Evolutionary conservation across 2,888 invertebrate species (phyloP), one percentile per base, ranked within the genome.

Genomic region (Ornithoptera priamus): DNA sequence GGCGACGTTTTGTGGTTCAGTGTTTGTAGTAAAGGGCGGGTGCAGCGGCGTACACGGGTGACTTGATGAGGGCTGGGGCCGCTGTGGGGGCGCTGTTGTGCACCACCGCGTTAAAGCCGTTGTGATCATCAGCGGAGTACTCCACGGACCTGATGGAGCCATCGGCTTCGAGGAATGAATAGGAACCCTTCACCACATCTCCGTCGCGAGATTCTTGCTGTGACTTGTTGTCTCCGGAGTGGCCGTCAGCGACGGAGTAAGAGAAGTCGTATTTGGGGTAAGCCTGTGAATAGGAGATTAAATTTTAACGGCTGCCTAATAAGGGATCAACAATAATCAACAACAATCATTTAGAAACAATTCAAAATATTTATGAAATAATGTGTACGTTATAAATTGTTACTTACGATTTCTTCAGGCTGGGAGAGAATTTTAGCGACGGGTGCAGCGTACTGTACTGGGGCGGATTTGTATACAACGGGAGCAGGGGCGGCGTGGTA

Each of bases 221-320:
- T 73, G 86, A 85, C 82, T 93, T 92, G 81, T 88, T 85, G 85
- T 93, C 93, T 61, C 93, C 93, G 77, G 92, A 89, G 82, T 92
- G 90, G 46, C 87, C 87, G 78, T 93, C 93, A 75, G 90, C 85
- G 10, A 93, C 92, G 64, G 92, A 90, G 82, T 93, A 93, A 71
- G 83, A 86, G 85, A 87, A 93, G 77, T 89, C 87, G 80, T 88
- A 88, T 76, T 86, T 83, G 69, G 88, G 87, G 81, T 85, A 76
- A 7, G 82, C 78, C 85, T 85, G 75, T n/a, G 72, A 30, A 30
- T 30, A 30, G 30, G 30, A 30, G 30, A 30, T 30, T 30, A 2
- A 30, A 30, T 30, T 3, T 30, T 60, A 18, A 60, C 4, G 3
- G 39, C 7, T 39, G n/a, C 20, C 10, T 46, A 46, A 2, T 46